Evolutionary conservation across 2,797 vertebrate genomes (phyloP).

Genomic region (Anableps anableps): DNA sequence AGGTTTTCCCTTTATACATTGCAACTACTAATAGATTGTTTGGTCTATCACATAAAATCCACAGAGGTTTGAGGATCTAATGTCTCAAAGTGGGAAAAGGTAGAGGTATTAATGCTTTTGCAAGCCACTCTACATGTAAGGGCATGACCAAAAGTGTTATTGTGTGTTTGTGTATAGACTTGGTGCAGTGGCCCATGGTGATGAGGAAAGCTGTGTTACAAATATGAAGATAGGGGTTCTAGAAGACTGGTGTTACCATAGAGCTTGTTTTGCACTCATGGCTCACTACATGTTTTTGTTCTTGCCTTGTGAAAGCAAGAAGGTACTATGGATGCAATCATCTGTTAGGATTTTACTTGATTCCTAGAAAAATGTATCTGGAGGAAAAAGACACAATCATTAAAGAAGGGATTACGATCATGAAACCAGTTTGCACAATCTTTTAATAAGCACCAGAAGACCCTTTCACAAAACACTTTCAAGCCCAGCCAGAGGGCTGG

Average conservation of each 20-base stretch:
- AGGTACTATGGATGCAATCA: not conserved
- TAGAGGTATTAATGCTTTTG: not conserved
- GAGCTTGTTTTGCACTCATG: conserved; percentile 11
- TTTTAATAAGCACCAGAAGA: not conserved
- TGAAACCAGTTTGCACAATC: not conserved
- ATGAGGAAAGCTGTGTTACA: not conserved
- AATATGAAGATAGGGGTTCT: conserved; percentile 11
- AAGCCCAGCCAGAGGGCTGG: not conserved
- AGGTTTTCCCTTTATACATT: not conserved
- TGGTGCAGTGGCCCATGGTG: not conserved
- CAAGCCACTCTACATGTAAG: not conserved
- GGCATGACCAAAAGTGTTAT: not conserved
- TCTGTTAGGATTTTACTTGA: not conserved
- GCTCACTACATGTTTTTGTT: not conserved
- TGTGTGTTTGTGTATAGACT: conserved; percentile 14
- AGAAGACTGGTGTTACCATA: conserved; percentile 1
- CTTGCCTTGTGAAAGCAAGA: not conserved
- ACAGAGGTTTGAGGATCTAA: not conserved
- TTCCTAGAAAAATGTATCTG: not conserved
- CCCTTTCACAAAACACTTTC: not conserved
- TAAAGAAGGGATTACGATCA: not conserved
- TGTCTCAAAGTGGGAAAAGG: not conserved
- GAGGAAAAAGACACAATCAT: not conserved
- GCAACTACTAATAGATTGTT: not conserved
- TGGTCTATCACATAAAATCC: not conserved